Percentiles rank a stretch among this genome's conserved stretches.
phyloP scores from a whole-genome alignment of 2,113 vertebrate species.

The Muntiacus reevesi region DNA sequence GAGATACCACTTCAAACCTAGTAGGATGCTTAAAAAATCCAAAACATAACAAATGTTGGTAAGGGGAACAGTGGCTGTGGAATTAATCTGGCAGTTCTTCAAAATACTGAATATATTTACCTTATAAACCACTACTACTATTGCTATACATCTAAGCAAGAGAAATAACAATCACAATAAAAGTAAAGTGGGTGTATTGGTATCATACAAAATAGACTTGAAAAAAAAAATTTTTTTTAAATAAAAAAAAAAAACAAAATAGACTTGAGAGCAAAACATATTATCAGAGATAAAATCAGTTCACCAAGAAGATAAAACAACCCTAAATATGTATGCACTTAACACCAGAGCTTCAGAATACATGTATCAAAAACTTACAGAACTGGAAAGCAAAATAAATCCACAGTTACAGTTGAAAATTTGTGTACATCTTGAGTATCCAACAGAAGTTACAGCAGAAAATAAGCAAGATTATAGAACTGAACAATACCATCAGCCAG shows the following conservation, averaged over 20 bases:
- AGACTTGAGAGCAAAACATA: not conserved
- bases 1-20: not conserved
- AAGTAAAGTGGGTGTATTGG: not conserved
- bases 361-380: not conserved
- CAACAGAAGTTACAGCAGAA: not conserved
- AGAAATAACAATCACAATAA: not conserved
- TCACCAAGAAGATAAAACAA: not conserved
- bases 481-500: not conserved
- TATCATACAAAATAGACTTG: not conserved
- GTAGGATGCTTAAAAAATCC: not conserved
- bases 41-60: not conserved
- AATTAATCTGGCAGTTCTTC: not conserved
- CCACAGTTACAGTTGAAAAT: not conserved
- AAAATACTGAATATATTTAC: not conserved
- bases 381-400: not conserved
- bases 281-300: not conserved
- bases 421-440: not conserved
- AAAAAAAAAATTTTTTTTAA: not conserved
- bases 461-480: not conserved
- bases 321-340: not conserved
- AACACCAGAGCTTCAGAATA: not conserved
- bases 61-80: not conserved
- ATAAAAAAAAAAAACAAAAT: not conserved
- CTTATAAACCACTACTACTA: not conserved
- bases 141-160: not conserved